Evolutionary conservation across 1,140 invertebrate genomes (phyloP), one percentile per base, ranked within the genome.

Genomic region (Reticulitermes speratus): DNA sequence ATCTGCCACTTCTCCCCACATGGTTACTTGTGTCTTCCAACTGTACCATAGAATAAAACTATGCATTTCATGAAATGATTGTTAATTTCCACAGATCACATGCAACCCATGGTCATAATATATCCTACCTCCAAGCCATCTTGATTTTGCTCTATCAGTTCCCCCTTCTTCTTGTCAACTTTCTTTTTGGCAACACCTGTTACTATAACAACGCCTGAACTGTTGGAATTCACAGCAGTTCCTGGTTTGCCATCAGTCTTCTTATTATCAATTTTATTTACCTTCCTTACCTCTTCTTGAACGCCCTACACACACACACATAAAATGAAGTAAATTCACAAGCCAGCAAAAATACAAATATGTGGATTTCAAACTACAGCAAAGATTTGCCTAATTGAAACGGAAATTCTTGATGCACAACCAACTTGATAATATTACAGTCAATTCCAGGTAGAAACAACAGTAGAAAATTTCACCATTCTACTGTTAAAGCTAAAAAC

Each of bases 61-160:
- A 55, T 19, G 52, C 14, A 21, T 55, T 55, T 5, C 14, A 55
- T 6, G 2, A 21, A 16, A 55, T 55, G 14, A 5, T 21, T 2
- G 1, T 55, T 55, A 21, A 55, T 55, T 55, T 55, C 52, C 52
- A 55, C 1, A 48, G 52, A 55, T 55, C 52, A 48, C 48, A 55
- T 55, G 52, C 0, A 55, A 25, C 30, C 5, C 16, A 75, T 16
- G 8, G 21, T 25, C 59, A 65, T 23, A 65, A 85, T 12, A 30
- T 25, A 84, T n/a, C 86, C 87, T 90, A 93, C 93, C 91, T 99
- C 98, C 86, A 99, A 92, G 32, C 97, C 97, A 92, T 99, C 98
- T 92, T 98, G 96, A 92, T 99, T 99, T 90, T 98, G 98, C 90
- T 99, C 97, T 89, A 99, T 99, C 1, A 99, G 91, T 92, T 99